Evolutionary conservation across 1,140 invertebrate species (phyloP).

Genomic region (Drosophila orosa): DNA sequence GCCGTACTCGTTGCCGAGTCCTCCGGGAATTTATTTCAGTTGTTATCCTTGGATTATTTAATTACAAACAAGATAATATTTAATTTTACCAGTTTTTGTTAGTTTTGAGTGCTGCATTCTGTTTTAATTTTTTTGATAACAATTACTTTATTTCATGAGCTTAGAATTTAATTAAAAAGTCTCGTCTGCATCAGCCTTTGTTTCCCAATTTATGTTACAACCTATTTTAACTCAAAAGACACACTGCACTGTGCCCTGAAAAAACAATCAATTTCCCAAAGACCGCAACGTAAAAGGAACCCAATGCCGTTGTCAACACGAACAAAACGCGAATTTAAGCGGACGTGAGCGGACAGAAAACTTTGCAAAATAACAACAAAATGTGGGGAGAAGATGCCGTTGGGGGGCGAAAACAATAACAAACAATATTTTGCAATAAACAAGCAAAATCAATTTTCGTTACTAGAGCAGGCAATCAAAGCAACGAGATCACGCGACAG

Average conservation of each 20-base stretch:
- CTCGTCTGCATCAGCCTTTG: background rate
- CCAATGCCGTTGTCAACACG: slow-evolving; percentile 28
- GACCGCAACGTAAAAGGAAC: slow-evolving; percentile 2
- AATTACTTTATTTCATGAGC: background rate
- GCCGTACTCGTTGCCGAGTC: background rate
- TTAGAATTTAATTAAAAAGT: background rate
- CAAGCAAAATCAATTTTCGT: slow-evolving; percentile 69
- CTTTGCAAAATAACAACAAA: slow-evolving; percentile 10
- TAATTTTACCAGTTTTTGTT: background rate
- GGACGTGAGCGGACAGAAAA: slow-evolving; percentile 24
- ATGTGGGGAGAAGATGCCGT: background rate
- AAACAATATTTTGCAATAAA: slow-evolving; percentile 65
- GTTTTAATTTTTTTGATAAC: background rate
- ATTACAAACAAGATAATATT: background rate
- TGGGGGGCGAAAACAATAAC: slow-evolving; percentile 36
- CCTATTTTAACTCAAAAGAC: background rate
- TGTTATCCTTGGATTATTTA: background rate
- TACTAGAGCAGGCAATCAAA: slow-evolving; percentile 47
- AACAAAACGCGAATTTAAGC: slow-evolving; percentile 13
- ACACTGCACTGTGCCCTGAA: background rate
- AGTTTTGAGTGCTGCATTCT: background rate
- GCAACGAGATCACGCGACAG: slow-evolving; percentile 34
- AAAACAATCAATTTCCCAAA: slow-evolving; percentile 43
- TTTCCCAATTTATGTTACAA: too few species aligned
- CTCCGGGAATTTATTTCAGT: background rate